phyloP scores from a whole-genome alignment of 2,888 invertebrate genomes.

The Reticulitermes lucifugus region DNA sequence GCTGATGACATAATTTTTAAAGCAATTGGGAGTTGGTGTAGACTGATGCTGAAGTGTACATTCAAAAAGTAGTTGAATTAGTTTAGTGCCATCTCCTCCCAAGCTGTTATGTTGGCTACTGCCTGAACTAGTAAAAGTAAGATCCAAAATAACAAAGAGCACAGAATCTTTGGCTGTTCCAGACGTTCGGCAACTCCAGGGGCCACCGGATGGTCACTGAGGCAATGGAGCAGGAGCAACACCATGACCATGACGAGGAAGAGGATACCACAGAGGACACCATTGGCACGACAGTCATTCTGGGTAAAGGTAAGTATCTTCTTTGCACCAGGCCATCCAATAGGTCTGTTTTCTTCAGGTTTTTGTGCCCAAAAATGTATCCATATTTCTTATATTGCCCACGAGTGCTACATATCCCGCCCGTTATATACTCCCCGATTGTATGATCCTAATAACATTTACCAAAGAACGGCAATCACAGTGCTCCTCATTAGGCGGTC shows the following conservation, averaged over 20 bases:
- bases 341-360: too few relatives aligned
- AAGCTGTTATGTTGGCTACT: not conserved
- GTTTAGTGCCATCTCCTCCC: conserved; percentile 34
- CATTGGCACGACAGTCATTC: conserved; percentile 59
- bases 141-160: conserved; percentile 63
- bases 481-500: too few relatives aligned
- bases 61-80: conserved; percentile 27
- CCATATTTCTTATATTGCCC: too few relatives aligned
- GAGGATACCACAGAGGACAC: conserved; percentile 57
- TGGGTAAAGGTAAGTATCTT: conserved; percentile 55
- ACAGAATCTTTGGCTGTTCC: conserved; percentile 87
- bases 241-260: conserved; percentile 57
- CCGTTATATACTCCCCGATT: too few relatives aligned
- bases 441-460: too few relatives aligned
- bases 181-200: conserved; percentile 77
- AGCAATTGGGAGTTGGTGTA: not conserved
- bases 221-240: conserved; percentile 51
- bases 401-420: too few relatives aligned
- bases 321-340: too few relatives aligned
- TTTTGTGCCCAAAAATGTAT: too few relatives aligned
- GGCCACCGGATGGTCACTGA: conserved; percentile 73
- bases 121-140: conserved; percentile 27
- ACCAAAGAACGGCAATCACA: too few relatives aligned
- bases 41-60: not conserved
- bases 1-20: not conserved